Percentiles rank a stretch among this genome's conserved stretches.
These are phyloP conservation scores for Hiodon tergisus DNA, from an alignment of 2,113 vertebrate species.

Conservation along the genomic window DNA sequence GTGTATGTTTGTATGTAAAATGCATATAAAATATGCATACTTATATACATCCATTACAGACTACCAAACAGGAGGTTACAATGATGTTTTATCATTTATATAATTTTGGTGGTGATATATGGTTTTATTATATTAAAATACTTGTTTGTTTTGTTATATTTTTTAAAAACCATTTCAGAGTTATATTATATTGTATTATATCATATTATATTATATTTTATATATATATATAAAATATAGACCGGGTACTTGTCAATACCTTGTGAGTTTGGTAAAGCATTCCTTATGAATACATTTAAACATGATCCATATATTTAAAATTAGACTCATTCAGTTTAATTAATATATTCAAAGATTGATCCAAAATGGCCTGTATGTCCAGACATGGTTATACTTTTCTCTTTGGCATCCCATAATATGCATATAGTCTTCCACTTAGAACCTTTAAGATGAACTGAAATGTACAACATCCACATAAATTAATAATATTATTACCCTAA, in stretches of 20 bases:
- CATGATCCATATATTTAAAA: neutral
- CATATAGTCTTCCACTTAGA: constrained; percentile 28
- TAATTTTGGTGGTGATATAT: too few species aligned
- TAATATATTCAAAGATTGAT: neutral
- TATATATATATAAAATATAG: too few species aligned
- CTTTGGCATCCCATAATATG: constrained; percentile 11
- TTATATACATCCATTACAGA: neutral
- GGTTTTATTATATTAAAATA: too few species aligned
- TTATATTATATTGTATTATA: too few species aligned
- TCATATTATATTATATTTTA: too few species aligned
- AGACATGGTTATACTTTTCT: constrained; percentile 6
- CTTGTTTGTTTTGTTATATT: too few species aligned
- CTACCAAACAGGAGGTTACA: too few species aligned
- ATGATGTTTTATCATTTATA: too few species aligned
- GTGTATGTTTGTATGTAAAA: constrained; percentile 16
- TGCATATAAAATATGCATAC: constrained; percentile 10
- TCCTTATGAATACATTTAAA: too few species aligned
- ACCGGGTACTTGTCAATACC: too few species aligned
- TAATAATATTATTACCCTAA: neutral
- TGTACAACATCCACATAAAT: neutral
- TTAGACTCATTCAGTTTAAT: neutral
- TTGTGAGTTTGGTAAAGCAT: too few species aligned
- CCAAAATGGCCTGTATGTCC: neutral
- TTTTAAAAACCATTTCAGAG: too few species aligned
- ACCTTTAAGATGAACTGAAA: constrained; percentile 16